Conservation (phyloP, 2,113 vertebrate genomes). For the Nesoenas mayeri region DNA sequence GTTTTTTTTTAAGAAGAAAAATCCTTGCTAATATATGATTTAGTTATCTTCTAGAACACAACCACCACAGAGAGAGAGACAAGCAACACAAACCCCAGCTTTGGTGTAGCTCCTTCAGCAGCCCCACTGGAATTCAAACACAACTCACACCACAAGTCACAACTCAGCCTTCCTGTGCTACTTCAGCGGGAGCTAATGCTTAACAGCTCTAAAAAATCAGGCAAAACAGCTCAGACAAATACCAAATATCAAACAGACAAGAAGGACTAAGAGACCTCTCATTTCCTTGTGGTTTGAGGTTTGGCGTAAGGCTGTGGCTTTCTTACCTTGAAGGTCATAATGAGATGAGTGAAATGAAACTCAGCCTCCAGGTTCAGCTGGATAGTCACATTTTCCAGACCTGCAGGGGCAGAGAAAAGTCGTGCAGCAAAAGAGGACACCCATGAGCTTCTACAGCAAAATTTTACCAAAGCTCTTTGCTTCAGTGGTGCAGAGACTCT, state of each 20-base stretch:
- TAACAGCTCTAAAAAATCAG: slow-evolving; percentile 1
- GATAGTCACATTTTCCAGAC: slow-evolving; percentile 92
- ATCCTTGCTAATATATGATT: neutral
- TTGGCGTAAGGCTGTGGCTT: neutral
- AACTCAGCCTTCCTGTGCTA: neutral
- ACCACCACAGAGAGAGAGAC: neutral
- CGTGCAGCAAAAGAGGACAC: neutral
- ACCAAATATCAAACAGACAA: neutral
- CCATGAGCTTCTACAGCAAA: neutral
- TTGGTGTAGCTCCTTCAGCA: neutral
- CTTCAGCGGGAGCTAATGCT: neutral
- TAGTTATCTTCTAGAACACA: slow-evolving; percentile 13
- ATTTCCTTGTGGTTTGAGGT: slow-evolving; percentile 7
- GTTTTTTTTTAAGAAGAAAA: neutral
- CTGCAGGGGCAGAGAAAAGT: slow-evolving; percentile 67
- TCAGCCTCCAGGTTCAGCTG: slow-evolving; percentile 96
- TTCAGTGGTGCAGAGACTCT: neutral
- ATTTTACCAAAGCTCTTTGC: neutral
- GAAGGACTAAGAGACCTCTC: neutral
- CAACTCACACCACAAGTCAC: neutral
- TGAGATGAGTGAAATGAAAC: slow-evolving; percentile 99
- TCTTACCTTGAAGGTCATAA: slow-evolving; percentile 98
- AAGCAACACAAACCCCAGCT: neutral
- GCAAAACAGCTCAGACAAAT: neutral
- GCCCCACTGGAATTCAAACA: neutral